Evolutionary conservation across 2,888 invertebrate species (phyloP), one percentile per base, ranked within the genome.

Genomic region (Athrips mouffetella): DNA sequence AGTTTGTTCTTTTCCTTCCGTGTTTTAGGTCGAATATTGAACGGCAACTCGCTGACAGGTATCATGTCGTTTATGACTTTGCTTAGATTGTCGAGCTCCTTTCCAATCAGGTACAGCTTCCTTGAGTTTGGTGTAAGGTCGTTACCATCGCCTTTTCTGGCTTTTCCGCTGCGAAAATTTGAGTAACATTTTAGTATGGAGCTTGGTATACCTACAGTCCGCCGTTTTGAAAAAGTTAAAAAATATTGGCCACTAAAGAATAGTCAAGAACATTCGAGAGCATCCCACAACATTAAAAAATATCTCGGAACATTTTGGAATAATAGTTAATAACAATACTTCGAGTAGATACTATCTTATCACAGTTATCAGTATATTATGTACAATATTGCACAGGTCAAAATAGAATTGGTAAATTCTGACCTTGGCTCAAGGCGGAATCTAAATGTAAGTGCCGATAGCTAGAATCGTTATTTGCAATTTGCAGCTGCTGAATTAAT

Each of bases 1-100:
- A 98, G 89, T 84, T 98, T 98, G 78, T 99, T 99, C 77, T 99
- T 98, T 80, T 99, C 98, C 80, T 98, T 98, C 48, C 98, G 91
- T n/a, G 97, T 96, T 75, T 96, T 96, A 8, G 96, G 95, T 59
- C 97, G 89, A 23, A 94, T 93, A 69, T 94, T 95, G 73, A 96
- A 95, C 33, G 97, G 97, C 62, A 98, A 86, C 76, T 98, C 98
- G 63, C 96, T 96, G 6, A 97, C 96, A 3, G 98, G 98, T 47
- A 96, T 96, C 95, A 98, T 97, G 64, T 97, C 97, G 72, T 97
- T 97, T 59, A 99, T 98, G 48, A 96, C 93, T 71, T 94, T 92
- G 54, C 95, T 95, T 58, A 98, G 89, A 76, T 97, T 96, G 70
- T 97, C 95, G 70, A 98, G 83, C 81, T 98, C 98, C 68, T 94